Evolutionary conservation across 1,140 invertebrate species (phyloP).

Genomic region (Drosophila sproati): DNA sequence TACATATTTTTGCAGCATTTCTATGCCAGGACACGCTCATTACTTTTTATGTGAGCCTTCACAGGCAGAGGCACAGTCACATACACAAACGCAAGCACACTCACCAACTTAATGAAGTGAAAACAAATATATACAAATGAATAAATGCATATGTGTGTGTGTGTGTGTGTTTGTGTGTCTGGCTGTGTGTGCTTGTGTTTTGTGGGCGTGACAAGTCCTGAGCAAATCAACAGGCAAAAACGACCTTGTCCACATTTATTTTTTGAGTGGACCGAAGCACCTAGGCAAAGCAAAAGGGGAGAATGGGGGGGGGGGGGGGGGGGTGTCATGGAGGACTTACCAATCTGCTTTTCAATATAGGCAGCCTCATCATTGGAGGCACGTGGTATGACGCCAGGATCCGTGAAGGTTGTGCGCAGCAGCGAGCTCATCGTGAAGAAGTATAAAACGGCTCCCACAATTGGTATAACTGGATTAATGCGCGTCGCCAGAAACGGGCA

Average conservation of each 20-base stretch:
- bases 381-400: constrained; percentile 96
- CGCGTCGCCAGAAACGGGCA: constrained; percentile 93
- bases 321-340: constrained; percentile 82
- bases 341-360: constrained; percentile 95
- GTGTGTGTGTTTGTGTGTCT: constrained; percentile 21
- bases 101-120: constrained; percentile 74
- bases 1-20: constrained; percentile 58
- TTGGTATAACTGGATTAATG: constrained; percentile 94
- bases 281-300: not conserved
- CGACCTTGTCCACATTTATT: constrained; percentile 70
- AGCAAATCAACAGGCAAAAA: constrained; percentile 71
- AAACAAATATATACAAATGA: constrained; percentile 66
- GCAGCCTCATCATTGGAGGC: constrained; percentile 96
- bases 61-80: constrained; percentile 24
- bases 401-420: constrained; percentile 95
- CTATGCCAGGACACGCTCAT: constrained; percentile 75
- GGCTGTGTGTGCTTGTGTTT: constrained; percentile 30
- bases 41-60: constrained; percentile 68
- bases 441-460: constrained; percentile 93
- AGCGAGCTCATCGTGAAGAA: constrained; percentile 96
- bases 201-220: constrained; percentile 21
- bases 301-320: not conserved
- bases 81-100: constrained; percentile 27
- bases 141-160: constrained; percentile 27
- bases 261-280: constrained; percentile 53